These are phyloP conservation scores for Polydrusus pterygomalis DNA, from an alignment of 2,888 invertebrate genomes.

Conservation along the genomic window DNA sequence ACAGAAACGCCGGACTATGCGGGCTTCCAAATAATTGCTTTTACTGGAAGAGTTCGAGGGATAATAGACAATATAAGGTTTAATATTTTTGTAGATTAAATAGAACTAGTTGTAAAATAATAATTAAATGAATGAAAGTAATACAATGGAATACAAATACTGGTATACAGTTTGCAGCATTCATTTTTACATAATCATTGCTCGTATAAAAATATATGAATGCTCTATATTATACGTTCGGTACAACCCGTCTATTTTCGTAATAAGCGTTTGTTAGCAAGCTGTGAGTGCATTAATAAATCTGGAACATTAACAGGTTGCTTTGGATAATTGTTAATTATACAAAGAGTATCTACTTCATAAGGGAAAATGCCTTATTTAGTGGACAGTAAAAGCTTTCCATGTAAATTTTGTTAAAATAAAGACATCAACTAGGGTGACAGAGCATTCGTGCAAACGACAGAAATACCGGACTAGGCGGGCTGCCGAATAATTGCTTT, in stretches of 20 bases:
- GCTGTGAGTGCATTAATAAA: no score
- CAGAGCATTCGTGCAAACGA: conserved; percentile 6
- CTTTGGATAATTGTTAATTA: no score
- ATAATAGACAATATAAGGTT: not conserved
- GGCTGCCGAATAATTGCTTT: not conserved
- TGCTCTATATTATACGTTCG: no score
- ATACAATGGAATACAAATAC: not conserved
- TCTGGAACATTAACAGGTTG: no score
- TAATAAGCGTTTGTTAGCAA: no score
- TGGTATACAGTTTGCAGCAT: no score
- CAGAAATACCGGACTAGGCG: not conserved
- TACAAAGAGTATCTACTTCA: no score
- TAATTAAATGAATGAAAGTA: not conserved
- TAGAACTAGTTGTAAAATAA: not conserved
- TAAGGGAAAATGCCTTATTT: no score
- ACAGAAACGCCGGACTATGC: conserved; percentile 25
- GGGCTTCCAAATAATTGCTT: conserved; percentile 29
- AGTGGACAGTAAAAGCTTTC: not conserved
- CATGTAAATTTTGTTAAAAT: not conserved
- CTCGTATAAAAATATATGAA: no score
- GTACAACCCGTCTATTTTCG: no score
- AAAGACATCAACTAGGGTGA: not conserved
- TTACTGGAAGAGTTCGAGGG: conserved; percentile 3
- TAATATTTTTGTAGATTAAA: not conserved
- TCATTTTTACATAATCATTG: no score